phyloP scores from a whole-genome alignment of 2,113 vertebrate genomes.

The Hymenochirus boettgeri region DNA sequence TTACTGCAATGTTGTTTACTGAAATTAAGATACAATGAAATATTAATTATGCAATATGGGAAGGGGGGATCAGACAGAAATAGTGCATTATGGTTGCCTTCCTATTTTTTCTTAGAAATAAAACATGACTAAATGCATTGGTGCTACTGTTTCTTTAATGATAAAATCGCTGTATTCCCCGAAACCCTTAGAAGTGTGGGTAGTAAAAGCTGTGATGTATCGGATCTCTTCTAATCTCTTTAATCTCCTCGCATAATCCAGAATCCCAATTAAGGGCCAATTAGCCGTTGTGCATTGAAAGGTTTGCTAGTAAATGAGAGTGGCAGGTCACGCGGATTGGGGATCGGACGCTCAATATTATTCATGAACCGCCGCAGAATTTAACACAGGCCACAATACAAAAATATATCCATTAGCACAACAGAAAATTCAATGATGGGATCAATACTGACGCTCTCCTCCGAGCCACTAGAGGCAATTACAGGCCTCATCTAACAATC shows the following conservation, averaged over 20 bases:
- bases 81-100: too few species aligned
- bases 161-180: not conserved
- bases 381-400: conserved; percentile 18
- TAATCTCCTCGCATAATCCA: conserved; percentile 19
- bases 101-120: too few species aligned
- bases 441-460: conserved; percentile 36
- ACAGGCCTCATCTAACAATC: conserved; percentile 28
- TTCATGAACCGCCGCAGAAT: conserved; percentile 23
- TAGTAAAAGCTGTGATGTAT: conserved; percentile 1
- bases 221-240: conserved; percentile 1
- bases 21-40: too few species aligned
- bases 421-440: conserved; percentile 28
- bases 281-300: conserved; percentile 1
- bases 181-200: not conserved
- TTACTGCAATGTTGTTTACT: too few species aligned
- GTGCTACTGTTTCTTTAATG: too few species aligned
- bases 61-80: too few species aligned
- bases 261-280: conserved; percentile 16
- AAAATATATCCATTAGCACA: conserved; percentile 35
- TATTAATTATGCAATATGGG: too few species aligned
- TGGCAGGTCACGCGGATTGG: not conserved
- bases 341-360: conserved; percentile 16
- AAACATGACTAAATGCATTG: too few species aligned
- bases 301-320: conserved; percentile 22
- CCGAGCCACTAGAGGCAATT: conserved; percentile 24